Conservation (phyloP, 2,888 invertebrate genomes). For the Pheosia tremula region DNA sequence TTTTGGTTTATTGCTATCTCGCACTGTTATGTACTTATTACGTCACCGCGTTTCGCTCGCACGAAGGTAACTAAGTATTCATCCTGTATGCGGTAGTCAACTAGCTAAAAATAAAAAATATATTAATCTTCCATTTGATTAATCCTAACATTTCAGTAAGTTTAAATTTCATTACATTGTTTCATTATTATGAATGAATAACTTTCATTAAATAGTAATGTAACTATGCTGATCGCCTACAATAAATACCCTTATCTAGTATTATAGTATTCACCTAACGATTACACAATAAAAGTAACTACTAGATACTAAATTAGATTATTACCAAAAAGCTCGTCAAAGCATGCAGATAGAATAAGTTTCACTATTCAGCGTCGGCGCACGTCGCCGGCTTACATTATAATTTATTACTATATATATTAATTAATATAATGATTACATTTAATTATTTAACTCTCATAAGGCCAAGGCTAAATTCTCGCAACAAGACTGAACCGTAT, state of each 20-base stretch:
- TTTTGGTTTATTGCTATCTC: constrained; percentile 85
- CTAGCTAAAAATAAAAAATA: constrained; percentile 84
- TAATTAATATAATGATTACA: constrained; percentile 77
- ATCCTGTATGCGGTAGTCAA: constrained; percentile 77
- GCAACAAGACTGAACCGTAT: constrained; percentile 79
- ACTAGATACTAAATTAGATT: constrained; percentile 82
- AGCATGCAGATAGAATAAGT: constrained; percentile 83
- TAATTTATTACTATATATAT: constrained; percentile 68
- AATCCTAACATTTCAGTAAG: constrained; percentile 74
- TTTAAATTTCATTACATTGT: constrained; percentile 74
- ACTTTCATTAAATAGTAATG: constrained; percentile 77
- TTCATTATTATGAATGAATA: constrained; percentile 81
- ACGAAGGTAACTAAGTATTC: constrained; percentile 69
- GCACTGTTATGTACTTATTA: constrained; percentile 64
- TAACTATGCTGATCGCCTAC: constrained; percentile 80
- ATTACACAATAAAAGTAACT: constrained; percentile 83
- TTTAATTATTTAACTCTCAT: constrained; percentile 82
- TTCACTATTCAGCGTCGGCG: constrained; percentile 79
- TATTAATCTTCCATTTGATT: constrained; percentile 80
- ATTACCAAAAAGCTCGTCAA: constrained; percentile 85
- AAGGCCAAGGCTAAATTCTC: constrained; percentile 85
- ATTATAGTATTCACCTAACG: constrained; percentile 77
- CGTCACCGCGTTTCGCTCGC: constrained; percentile 50
- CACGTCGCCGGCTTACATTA: constrained; percentile 58
- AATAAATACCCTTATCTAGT: constrained; percentile 84